Percentiles rank a stretch among this genome's conserved stretches.
Evolutionary conservation across 2,797 vertebrate genomes (phyloP).

Genomic region (Pygocentrus nattereri): DNA sequence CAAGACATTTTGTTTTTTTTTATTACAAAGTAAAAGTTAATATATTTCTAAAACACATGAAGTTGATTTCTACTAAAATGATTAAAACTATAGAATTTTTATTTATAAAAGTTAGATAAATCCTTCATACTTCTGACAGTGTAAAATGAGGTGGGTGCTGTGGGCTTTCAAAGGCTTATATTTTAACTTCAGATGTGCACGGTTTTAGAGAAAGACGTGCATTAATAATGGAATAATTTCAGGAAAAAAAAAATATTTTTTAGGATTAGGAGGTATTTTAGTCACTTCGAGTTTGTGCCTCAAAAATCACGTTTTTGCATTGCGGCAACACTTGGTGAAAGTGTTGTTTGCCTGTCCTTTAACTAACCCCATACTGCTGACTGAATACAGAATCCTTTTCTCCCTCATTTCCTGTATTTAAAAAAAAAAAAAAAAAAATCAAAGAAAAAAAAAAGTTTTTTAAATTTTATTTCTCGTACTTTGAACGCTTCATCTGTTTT

Average conservation of each 20-base stretch:
- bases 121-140: constrained; percentile 66
- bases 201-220: constrained; percentile 70
- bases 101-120: constrained; percentile 81
- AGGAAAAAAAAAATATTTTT: constrained; percentile 84
- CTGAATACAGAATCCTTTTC: constrained; percentile 78
- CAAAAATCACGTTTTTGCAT: constrained; percentile 79
- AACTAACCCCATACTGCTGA: constrained; percentile 79
- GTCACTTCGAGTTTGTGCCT: constrained; percentile 85
- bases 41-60: constrained; percentile 87
- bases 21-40: constrained; percentile 85
- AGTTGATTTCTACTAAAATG: constrained; percentile 85
- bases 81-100: constrained; percentile 85
- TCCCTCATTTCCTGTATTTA: constrained; percentile 75
- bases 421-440: not conserved
- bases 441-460: not conserved
- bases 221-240: constrained; percentile 75
- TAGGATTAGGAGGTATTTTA: constrained; percentile 86
- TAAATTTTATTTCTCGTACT: constrained; percentile 22
- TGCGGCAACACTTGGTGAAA: constrained; percentile 75
- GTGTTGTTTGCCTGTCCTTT: constrained; percentile 76
- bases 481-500: constrained; percentile 60
- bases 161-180: constrained; percentile 72
- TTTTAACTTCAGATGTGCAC: constrained; percentile 77
- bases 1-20: constrained; percentile 87
- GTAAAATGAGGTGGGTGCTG: constrained; percentile 57